These are phyloP conservation scores for Chauna torquata DNA, from an alignment of 2,113 vertebrate species.

Conservation along the genomic window DNA sequence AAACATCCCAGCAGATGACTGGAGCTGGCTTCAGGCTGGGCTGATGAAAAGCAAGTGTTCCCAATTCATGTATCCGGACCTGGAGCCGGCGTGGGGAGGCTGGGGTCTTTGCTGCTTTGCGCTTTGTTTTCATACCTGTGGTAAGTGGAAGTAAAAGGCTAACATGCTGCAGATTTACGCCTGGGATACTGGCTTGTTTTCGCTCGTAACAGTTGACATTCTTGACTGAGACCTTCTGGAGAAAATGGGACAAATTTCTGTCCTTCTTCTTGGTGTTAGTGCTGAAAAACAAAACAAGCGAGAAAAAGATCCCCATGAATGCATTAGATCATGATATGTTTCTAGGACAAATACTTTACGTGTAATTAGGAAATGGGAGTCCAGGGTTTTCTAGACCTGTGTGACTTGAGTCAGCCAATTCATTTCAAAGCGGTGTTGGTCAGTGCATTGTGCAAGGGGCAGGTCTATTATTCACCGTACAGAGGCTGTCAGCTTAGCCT, in stretches of 20 bases:
- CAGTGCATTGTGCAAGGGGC: background rate
- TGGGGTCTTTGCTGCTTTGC: background rate
- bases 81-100: background rate
- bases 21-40: background rate
- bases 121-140: background rate
- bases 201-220: background rate
- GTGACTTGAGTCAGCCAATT: background rate
- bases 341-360: background rate
- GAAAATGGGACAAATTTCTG: background rate
- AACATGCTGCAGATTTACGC: accelerated
- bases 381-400: background rate
- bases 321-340: background rate
- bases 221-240: background rate
- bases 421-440: background rate
- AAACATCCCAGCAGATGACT: background rate
- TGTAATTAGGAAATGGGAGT: background rate
- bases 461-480: background rate
- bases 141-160: background rate
- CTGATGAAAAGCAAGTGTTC: background rate
- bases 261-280: background rate
- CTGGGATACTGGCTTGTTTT: background rate
- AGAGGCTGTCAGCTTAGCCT: accelerated
- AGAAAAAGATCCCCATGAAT: background rate
- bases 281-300: background rate
- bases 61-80: background rate